A percentile compares a stretch with the other conserved stretches of the same genome.
These are phyloP conservation scores for Nysson spinosus DNA, from an alignment of 2,888 invertebrate genomes.

Conservation along the genomic window DNA sequence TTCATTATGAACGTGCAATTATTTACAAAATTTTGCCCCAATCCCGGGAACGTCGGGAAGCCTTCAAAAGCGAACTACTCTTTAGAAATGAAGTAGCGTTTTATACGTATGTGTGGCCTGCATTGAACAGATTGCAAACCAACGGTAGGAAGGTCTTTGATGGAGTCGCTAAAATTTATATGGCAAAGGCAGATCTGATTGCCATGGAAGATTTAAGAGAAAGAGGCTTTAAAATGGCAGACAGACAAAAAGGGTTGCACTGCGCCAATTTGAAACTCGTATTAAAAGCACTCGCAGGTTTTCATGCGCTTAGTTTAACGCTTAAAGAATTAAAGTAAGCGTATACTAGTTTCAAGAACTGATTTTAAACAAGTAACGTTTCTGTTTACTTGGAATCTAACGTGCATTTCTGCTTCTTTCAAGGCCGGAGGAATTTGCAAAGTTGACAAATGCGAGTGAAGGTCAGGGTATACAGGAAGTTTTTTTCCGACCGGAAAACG, in stretches of 20 bases:
- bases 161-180: conserved; percentile 72
- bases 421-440: conserved; percentile 73
- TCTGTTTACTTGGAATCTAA: neutral
- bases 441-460: conserved; percentile 63
- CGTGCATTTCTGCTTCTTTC: conserved; percentile 16
- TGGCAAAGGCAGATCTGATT: conserved; percentile 76
- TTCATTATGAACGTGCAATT: conserved; percentile 83
- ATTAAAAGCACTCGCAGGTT: conserved; percentile 77
- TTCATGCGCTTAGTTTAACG: conserved; percentile 78
- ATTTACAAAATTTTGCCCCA: conserved; percentile 86
- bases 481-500: conserved; percentile 83
- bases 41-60: conserved; percentile 82
- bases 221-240: conserved; percentile 76
- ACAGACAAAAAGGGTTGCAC: conserved; percentile 75
- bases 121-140: conserved; percentile 80
- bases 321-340: conserved; percentile 72
- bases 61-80: conserved; percentile 84
- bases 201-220: conserved; percentile 78
- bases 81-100: conserved; percentile 86
- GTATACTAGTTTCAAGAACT: neutral
- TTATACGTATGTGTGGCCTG: conserved; percentile 85
- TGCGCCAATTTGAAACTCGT: conserved; percentile 73
- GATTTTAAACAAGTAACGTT: neutral
- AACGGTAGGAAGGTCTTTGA: conserved; percentile 62
- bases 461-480: conserved; percentile 78